phyloP scores from a whole-genome alignment of 2,888 invertebrate genomes.

The Drosophila algonquin region DNA sequence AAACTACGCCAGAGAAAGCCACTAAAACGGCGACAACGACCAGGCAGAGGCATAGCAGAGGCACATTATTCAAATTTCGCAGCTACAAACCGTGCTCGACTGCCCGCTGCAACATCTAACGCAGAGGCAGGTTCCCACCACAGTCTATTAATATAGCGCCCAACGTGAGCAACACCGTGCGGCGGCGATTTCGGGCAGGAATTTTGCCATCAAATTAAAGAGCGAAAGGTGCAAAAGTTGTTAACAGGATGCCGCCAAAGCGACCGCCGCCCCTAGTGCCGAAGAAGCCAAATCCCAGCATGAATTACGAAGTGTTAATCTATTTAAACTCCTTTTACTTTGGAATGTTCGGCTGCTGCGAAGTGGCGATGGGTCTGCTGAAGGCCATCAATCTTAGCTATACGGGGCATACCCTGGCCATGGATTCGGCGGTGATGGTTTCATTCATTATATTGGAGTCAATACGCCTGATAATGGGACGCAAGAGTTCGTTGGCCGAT shows the following conservation, averaged over 20 bases:
- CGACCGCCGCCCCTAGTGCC: slow-evolving; percentile 76
- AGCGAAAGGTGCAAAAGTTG: not conserved
- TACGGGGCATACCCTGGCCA: slow-evolving; percentile 89
- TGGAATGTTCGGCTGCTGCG: slow-evolving; percentile 93
- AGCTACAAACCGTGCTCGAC: slow-evolving; percentile 40
- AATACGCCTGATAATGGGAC: slow-evolving; percentile 92
- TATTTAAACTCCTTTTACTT: slow-evolving; percentile 94
- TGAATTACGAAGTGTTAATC: slow-evolving; percentile 92
- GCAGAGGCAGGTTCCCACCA: slow-evolving; percentile 61
- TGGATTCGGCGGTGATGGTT: slow-evolving; percentile 91
- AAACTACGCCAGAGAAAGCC: slow-evolving; percentile 27
- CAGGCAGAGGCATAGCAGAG: slow-evolving; percentile 31
- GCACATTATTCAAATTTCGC: slow-evolving; percentile 67
- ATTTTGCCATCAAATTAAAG: slow-evolving; percentile 6
- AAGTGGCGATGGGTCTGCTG: slow-evolving; percentile 91
- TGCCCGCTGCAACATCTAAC: slow-evolving; percentile 31
- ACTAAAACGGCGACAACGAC: slow-evolving; percentile 67
- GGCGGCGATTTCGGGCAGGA: slow-evolving; percentile 32
- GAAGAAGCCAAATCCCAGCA: slow-evolving; percentile 89
- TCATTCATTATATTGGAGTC: slow-evolving; percentile 91
- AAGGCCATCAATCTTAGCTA: slow-evolving; percentile 93
- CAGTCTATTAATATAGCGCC: slow-evolving; percentile 82
- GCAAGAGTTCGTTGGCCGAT: slow-evolving; percentile 87
- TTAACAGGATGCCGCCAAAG: slow-evolving; percentile 73
- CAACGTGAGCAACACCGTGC: slow-evolving; percentile 61